Base-by-base conservation (phyloP, 2,888 invertebrate species). In the Athalia circularis region DNA sequence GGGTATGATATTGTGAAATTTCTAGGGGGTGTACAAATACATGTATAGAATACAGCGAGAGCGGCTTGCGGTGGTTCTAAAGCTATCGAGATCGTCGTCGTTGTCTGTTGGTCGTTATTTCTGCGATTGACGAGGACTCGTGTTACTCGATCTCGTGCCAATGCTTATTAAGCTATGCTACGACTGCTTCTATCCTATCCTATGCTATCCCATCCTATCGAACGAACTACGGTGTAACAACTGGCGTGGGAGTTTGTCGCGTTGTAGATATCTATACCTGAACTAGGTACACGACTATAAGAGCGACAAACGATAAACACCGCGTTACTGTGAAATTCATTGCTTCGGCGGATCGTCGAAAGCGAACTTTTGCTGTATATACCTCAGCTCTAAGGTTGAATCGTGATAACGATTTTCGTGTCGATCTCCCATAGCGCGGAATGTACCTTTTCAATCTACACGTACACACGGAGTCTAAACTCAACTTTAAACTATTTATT, bases 121-220 rank as follows among this genome's bases (percentile, higher is more conserved):
- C 72, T 59, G 8, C 13, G 47, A 72, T 72, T 72, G 72, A 72
- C 72, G 72, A 72, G 72, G 72, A 72, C 72, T 72, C 72, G 72
- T 57, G 72, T 72, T 72, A 72, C 72, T 13, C 59, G 72, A 72
- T 72, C 47, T 72, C 59, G 57, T 72, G 72, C 72, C 72, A 59
- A 72, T 72, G 72, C 72, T 59, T 72, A 57, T 72, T 72, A 72
- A 59, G 72, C 57, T 59, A 59, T 72, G 47, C 15, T 13, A 47
- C 54, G 54, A n/a, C 54, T n/a, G n/a, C 8, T 54, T 11, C 54
- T 11, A 3, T 4, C 54, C n/a, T 54, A 54, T 11, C 54, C 54
- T 54, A n/a, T 8, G 8, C 8, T 61, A 61, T 61, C 61, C 61
- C 13, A 8, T n/a, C 11, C 68, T 43, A 68, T 68, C 68, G 52